These are phyloP conservation scores for Clarias magur DNA, from an alignment of 2,113 vertebrate species.

Conservation along the genomic window DNA sequence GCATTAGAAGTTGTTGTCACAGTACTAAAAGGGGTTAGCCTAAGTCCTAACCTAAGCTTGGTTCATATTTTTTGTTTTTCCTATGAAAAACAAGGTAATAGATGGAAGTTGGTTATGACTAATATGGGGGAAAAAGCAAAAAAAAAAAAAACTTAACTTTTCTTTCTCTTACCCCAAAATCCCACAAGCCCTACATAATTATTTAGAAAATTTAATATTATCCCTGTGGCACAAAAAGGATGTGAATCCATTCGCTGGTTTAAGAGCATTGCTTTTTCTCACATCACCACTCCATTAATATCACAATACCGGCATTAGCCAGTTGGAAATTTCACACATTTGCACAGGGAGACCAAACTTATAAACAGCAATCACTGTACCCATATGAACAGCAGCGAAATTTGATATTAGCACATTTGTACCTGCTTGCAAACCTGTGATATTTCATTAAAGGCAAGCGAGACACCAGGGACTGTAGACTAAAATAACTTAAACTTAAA, in stretches of 20 bases:
- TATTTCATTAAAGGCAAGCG: constrained; percentile 44
- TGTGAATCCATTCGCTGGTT: neutral
- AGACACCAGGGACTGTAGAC: neutral
- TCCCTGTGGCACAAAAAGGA: constrained; percentile 9
- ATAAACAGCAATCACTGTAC: constrained; percentile 40
- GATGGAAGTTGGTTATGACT: neutral
- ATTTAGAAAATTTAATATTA: constrained; percentile 39
- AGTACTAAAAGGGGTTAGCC: too few species aligned
- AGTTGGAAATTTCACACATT: constrained; percentile 43
- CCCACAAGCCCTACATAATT: constrained; percentile 5
- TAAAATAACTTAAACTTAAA: too few species aligned
- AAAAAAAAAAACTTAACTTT: neutral
- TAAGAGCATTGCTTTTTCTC: constrained; percentile 20
- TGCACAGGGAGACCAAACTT: constrained; percentile 45
- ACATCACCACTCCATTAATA: constrained; percentile 33
- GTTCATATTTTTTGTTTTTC: neutral
- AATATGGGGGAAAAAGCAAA: too few species aligned
- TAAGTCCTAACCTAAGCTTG: neutral
- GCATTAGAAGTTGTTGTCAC: neutral
- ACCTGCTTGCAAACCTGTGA: constrained; percentile 38
- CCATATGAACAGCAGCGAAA: constrained; percentile 21
- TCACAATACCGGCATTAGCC: constrained; percentile 48
- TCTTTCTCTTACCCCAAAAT: constrained; percentile 19
- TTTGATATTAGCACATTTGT: constrained; percentile 42
- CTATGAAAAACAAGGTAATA: neutral